A percentile compares a stretch with the other conserved stretches of the same genome.
Conservation (phyloP, 2,797 vertebrate species). For the Margarornis squamiger region DNA sequence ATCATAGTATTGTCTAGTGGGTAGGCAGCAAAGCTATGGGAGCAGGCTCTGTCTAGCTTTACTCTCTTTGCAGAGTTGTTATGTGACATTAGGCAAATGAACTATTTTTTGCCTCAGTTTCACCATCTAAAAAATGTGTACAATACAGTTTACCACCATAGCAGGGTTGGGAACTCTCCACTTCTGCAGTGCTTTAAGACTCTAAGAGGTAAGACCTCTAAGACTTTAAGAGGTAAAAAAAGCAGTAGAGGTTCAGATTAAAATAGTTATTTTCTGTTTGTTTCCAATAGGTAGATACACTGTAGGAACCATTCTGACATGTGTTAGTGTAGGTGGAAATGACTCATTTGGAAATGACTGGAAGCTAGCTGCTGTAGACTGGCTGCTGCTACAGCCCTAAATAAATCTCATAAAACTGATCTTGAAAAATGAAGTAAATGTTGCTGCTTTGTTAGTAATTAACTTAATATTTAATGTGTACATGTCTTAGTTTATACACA, state of each 20-base stretch:
- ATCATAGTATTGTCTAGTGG: not conserved
- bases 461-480: conserved; percentile 2
- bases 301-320: conserved; percentile 57
- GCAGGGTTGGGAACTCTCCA: not conserved
- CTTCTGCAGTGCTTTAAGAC: not conserved
- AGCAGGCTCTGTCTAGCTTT: not conserved
- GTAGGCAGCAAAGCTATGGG: not conserved
- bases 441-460: not conserved
- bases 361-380: conserved; percentile 65
- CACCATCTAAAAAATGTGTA: not conserved
- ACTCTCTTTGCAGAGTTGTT: not conserved
- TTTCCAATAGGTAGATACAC: conserved; percentile 36
- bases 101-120: not conserved
- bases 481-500: not conserved
- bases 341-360: conserved; percentile 67
- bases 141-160: not conserved
- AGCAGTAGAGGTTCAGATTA: not conserved
- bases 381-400: conserved; percentile 54
- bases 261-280: not conserved
- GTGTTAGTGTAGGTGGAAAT: conserved; percentile 70
- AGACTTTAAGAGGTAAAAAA: not conserved
- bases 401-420: conserved; percentile 41
- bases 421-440: conserved; percentile 29
- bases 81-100: not conserved
- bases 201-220: not conserved